Evolutionary conservation across 2,113 vertebrate genomes (phyloP).

Genomic region (Rallus limicola): DNA sequence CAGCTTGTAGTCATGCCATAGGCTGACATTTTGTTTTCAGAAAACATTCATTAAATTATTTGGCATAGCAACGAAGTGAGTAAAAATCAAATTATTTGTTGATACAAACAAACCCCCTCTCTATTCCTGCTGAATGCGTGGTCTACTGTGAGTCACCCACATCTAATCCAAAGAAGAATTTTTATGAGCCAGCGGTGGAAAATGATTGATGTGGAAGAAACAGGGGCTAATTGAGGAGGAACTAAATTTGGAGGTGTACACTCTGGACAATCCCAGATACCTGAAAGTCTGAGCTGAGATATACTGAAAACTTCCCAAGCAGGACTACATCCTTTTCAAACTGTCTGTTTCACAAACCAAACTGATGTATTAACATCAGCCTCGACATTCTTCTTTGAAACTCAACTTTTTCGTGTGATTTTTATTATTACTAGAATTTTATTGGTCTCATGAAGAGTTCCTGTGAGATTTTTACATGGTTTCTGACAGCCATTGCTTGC

Average conservation of each 20-base stretch:
- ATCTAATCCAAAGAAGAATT: neutral
- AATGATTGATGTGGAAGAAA: neutral
- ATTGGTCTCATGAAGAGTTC: neutral
- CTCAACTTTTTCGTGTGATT: neutral
- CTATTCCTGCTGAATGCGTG: neutral
- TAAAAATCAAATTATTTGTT: slow-evolving; percentile 49
- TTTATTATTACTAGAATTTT: neutral
- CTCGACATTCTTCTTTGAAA: neutral
- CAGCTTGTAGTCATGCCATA: neutral
- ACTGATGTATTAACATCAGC: neutral
- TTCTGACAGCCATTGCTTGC: neutral
- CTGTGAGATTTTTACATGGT: neutral
- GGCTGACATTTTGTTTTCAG: slow-evolving; percentile 51
- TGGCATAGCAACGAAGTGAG: slow-evolving; percentile 40
- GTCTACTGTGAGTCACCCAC: neutral
- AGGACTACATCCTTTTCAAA: neutral
- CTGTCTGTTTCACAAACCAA: neutral
- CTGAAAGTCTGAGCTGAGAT: neutral
- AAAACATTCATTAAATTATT: slow-evolving; percentile 43
- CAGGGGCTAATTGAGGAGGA: neutral
- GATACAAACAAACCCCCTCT: neutral
- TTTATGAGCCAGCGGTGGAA: neutral
- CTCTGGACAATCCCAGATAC: neutral
- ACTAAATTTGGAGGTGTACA: neutral
- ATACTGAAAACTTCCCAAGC: neutral